Conservation (phyloP, 2,797 vertebrate species). For the Neomorphus geoffroyi region DNA sequence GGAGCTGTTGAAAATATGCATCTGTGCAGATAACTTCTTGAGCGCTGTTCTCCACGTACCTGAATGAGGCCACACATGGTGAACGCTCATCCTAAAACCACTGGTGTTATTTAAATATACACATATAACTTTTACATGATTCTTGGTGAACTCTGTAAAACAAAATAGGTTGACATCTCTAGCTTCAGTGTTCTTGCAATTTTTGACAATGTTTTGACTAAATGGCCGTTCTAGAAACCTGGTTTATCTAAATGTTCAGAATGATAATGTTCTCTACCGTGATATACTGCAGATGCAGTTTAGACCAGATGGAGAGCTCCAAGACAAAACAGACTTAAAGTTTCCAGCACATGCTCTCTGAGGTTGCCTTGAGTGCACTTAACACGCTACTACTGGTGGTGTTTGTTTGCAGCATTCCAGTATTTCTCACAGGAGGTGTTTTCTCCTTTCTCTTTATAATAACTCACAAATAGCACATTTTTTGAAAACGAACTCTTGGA, state of each 20-base stretch:
- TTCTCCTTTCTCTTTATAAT: neutral
- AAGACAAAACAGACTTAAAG: neutral
- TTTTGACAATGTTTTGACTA: neutral
- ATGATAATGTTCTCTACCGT: neutral
- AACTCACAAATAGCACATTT: neutral
- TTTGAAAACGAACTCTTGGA: neutral
- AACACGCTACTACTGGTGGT: neutral
- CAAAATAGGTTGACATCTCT: neutral
- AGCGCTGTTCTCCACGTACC: neutral
- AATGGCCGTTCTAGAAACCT: neutral
- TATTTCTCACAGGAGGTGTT: neutral
- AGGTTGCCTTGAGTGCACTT: neutral
- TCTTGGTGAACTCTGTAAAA: neutral
- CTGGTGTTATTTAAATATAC: neutral
- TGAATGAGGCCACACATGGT: neutral
- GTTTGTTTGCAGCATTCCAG: neutral
- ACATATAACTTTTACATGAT: neutral
- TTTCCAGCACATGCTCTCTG: neutral
- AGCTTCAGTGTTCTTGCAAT: neutral
- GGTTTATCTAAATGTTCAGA: neutral
- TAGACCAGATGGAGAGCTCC: neutral
- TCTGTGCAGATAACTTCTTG: neutral
- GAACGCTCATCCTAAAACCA: neutral
- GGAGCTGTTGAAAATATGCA: neutral
- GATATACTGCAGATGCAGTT: neutral